Percentiles rank a stretch among this genome's conserved stretches.
Evolutionary conservation across 92 coral and sea anemone genomes (phyloP).

Genomic region (Plumapathes pennacea): DNA sequence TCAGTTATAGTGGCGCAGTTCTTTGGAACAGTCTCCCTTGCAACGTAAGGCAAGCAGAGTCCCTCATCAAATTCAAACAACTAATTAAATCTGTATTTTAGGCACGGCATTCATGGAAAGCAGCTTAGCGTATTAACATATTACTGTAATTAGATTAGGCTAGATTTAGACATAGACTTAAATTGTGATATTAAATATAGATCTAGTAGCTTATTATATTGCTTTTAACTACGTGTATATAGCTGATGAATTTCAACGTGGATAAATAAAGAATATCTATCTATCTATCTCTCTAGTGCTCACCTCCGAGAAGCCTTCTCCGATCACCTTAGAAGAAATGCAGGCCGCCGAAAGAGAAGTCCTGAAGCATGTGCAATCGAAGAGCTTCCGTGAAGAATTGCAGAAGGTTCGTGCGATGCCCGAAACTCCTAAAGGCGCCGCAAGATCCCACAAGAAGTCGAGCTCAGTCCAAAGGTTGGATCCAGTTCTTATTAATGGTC

Average conservation of each 20-base stretch:
- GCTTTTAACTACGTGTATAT: too few species aligned
- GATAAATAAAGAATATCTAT: too few species aligned
- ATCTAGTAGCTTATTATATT: too few species aligned
- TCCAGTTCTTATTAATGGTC: constrained; percentile 12
- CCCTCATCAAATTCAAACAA: too few species aligned
- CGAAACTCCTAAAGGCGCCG: too few species aligned
- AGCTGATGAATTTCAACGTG: too few species aligned
- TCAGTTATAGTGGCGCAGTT: constrained; percentile 47
- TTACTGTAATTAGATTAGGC: too few species aligned
- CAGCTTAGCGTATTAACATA: too few species aligned
- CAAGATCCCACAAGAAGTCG: constrained; percentile 11
- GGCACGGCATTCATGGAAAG: too few species aligned
- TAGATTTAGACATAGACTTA: too few species aligned
- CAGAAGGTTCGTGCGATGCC: constrained; percentile 2
- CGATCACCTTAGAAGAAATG: constrained; percentile 41
- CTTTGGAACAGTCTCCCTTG: constrained; percentile 46
- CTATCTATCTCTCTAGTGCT: not conserved
- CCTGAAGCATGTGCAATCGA: constrained; percentile 27
- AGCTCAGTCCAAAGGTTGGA: constrained; percentile 39
- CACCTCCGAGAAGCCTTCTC: constrained; percentile 5
- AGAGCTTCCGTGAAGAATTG: constrained; percentile 36
- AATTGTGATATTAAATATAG: too few species aligned
- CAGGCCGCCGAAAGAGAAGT: constrained; percentile 36
- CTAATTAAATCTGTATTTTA: too few species aligned
- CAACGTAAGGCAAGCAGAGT: constrained; percentile 18